These are phyloP conservation scores for Epirrita christyi DNA, from an alignment of 2,888 invertebrate species.

Conservation along the genomic window DNA sequence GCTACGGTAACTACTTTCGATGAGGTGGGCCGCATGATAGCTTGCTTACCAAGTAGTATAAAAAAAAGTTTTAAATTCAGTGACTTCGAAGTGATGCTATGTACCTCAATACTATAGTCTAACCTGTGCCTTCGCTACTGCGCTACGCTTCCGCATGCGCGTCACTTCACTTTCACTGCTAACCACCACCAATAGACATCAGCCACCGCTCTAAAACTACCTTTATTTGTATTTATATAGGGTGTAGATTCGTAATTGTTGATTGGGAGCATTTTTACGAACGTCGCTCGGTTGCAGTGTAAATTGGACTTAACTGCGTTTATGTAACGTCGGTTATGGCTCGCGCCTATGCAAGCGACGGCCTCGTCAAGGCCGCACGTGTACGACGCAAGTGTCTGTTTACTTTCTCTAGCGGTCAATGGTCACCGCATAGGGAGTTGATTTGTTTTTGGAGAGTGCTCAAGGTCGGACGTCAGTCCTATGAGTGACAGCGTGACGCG, in stretches of 20 bases:
- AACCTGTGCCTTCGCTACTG: constrained; percentile 53
- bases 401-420: constrained; percentile 80
- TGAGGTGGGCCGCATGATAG: no score
- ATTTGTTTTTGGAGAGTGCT: constrained; percentile 53
- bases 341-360: constrained; percentile 44
- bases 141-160: constrained; percentile 71
- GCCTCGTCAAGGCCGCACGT: constrained; percentile 75
- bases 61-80: background rate
- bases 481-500: constrained; percentile 16
- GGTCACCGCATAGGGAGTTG: constrained; percentile 61
- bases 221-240: constrained; percentile 51
- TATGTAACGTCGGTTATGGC: constrained; percentile 47
- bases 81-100: constrained; percentile 5
- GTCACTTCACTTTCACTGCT: constrained; percentile 78
- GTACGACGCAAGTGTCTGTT: constrained; percentile 60
- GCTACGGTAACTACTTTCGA: no score
- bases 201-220: constrained; percentile 42
- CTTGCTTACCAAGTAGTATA: no score
- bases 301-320: constrained; percentile 50
- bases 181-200: constrained; percentile 51
- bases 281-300: constrained; percentile 44
- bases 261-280: constrained; percentile 46
- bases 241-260: constrained; percentile 45
- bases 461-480: constrained; percentile 58
- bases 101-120: background rate